phyloP scores from a whole-genome alignment of 2,888 invertebrate species.

The Hartigia nigra region DNA sequence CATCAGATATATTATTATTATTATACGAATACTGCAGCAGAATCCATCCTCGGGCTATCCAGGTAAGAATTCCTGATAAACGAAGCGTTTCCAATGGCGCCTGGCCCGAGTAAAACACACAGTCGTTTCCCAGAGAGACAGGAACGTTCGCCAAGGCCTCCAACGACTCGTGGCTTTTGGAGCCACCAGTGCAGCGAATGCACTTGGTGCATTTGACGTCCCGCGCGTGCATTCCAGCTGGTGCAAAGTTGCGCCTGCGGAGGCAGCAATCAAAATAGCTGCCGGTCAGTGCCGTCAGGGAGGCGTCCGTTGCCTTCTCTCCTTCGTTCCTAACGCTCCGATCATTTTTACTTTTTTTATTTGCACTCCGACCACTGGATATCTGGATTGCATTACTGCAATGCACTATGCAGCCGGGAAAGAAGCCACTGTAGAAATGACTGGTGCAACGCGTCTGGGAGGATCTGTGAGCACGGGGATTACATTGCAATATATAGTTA shows the following conservation, averaged over 20 bases:
- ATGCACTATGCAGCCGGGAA: not conserved
- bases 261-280: conserved; percentile 30
- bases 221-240: not conserved
- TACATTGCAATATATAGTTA: not conserved
- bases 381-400: not conserved
- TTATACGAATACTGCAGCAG: not conserved
- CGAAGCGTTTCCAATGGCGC: not conserved
- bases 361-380: not conserved
- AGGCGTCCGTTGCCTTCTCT: conserved; percentile 7
- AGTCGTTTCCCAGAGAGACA: not conserved
- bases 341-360: not conserved
- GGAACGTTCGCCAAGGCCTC: not conserved
- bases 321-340: not conserved
- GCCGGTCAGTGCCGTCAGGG: conserved; percentile 25
- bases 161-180: not conserved
- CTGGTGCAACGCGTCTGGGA: not conserved
- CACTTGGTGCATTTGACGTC: not conserved
- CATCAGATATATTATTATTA: not conserved
- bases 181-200: not conserved
- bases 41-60: not conserved
- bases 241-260: conserved; percentile 1
- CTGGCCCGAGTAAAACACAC: not conserved
- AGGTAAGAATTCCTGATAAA: not conserved
- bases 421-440: not conserved
- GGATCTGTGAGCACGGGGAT: not conserved